These are phyloP conservation scores for Ariopsis seemanni DNA, from an alignment of 2,113 vertebrate species.

Conservation along the genomic window DNA sequence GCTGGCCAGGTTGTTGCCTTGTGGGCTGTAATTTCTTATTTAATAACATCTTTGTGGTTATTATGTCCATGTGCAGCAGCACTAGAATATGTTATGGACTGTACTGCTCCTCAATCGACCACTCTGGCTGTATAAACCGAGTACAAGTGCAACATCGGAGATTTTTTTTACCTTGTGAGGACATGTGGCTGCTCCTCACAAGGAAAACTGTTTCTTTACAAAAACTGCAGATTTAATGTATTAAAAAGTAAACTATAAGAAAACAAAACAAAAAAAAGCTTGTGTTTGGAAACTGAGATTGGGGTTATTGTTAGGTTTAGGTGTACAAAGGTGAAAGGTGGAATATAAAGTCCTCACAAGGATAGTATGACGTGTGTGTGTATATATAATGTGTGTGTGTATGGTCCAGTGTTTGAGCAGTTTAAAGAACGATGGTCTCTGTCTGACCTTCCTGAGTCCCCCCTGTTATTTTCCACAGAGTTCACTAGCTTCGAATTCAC, in stretches of 20 bases:
- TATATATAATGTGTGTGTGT: not conserved
- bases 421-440: conserved; percentile 29
- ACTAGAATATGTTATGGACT: not conserved
- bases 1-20: not conserved
- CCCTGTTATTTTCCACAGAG: conserved; percentile 74
- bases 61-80: not conserved
- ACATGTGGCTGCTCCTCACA: not conserved
- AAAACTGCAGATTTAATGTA: not conserved
- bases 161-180: not conserved
- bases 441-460: conserved; percentile 66
- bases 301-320: not conserved
- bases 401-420: not conserved
- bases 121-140: not conserved
- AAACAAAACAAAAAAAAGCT: not conserved
- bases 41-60: not conserved
- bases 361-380: not conserved
- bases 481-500: conserved; percentile 73
- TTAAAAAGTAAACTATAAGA: not conserved
- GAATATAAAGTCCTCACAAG: not conserved
- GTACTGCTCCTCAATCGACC: not conserved
- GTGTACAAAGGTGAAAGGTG: not conserved
- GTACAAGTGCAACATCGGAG: not conserved
- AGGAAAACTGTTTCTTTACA: not conserved
- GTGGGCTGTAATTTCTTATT: not conserved
- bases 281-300: not conserved